Conservation (phyloP, 2,113 vertebrate species). For the Rissa tridactyla region DNA sequence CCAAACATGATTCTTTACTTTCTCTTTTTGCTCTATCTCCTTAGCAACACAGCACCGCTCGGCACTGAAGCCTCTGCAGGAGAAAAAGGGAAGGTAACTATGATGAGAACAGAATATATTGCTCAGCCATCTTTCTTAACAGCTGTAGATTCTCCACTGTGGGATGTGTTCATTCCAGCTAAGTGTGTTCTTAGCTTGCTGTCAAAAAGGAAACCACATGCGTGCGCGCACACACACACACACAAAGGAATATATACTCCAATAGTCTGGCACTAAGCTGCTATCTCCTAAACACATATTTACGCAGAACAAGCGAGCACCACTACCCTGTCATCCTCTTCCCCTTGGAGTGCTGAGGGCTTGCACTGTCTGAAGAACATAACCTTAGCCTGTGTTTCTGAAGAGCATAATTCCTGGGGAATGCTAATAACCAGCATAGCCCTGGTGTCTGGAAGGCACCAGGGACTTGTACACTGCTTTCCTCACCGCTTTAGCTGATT, state of each 20-base stretch:
- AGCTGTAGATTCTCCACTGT: background rate
- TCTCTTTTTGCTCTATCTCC: constrained; percentile 2
- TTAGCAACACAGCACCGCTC: constrained; percentile 18
- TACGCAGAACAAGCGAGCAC: background rate
- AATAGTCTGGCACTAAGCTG: background rate
- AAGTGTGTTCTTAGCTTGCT: background rate
- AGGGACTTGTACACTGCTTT: background rate
- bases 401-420: background rate
- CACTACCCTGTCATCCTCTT: background rate
- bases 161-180: background rate
- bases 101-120: background rate
- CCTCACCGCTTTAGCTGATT: background rate
- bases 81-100: background rate
- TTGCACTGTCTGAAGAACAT: background rate
- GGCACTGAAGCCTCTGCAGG: background rate
- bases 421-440: background rate
- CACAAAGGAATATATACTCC: background rate
- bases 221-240: accelerated
- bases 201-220: background rate
- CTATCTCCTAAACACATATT: background rate
- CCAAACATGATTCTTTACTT: background rate
- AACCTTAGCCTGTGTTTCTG: background rate
- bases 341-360: background rate
- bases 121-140: background rate
- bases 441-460: background rate